A percentile compares a stretch with the other conserved stretches of the same genome.
phyloP scores from a whole-genome alignment of 2,888 invertebrate genomes.

The Caenorhabditis sp. region DNA sequence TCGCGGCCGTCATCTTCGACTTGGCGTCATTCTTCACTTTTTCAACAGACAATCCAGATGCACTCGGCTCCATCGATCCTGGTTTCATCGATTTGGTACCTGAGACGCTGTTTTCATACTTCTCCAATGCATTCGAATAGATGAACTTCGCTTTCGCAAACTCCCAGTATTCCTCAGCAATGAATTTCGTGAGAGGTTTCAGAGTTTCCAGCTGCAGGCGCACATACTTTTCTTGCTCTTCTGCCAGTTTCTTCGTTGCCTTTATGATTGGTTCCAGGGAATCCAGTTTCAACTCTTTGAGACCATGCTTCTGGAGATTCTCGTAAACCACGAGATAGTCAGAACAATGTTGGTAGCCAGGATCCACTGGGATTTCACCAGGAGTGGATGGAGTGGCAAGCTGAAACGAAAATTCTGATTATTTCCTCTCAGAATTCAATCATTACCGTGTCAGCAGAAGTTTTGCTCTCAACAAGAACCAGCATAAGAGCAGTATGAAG shows the following conservation, averaged over 20 bases:
- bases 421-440: not conserved
- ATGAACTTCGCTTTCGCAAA: conserved; percentile 14
- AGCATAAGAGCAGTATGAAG: conserved; percentile 30
- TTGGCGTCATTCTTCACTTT: conserved; percentile 18
- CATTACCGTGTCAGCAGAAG: conserved; percentile 2
- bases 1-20: conserved; percentile 8
- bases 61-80: conserved; percentile 6
- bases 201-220: conserved; percentile 24
- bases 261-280: conserved; percentile 7
- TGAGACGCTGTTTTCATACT: not conserved
- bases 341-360: conserved; percentile 28
- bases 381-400: conserved; percentile 2
- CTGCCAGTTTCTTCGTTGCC: conserved; percentile 8
- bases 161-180: conserved; percentile 44
- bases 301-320: not conserved
- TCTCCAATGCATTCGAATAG: conserved; percentile 23
- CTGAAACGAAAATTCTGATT: conserved; percentile 2
- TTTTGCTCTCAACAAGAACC: conserved; percentile 12
- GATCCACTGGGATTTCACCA: not conserved
- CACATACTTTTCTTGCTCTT: conserved; percentile 35
- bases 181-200: conserved; percentile 32
- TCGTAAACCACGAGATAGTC: conserved; percentile 17
- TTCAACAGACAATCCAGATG: not conserved
- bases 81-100: conserved; percentile 12
- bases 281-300: conserved; percentile 9